phyloP scores from a whole-genome alignment of 2,888 invertebrate genomes.

The Odontocerum albicorne region DNA sequence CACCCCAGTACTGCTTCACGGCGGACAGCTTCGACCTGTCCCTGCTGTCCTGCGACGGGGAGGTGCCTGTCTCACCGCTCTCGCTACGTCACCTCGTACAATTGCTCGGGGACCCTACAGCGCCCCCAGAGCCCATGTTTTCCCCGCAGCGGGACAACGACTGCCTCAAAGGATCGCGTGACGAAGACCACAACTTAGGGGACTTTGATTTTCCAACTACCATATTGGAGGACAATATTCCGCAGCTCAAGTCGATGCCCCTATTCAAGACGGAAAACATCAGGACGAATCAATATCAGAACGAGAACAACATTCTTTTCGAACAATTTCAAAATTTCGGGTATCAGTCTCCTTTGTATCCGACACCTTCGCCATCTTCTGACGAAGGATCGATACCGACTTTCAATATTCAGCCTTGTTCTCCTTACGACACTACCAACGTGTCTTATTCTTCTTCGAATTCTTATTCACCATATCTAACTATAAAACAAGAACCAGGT shows the following conservation, averaged over 20 bases:
- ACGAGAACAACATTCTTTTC: slow-evolving; percentile 46
- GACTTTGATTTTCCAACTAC: slow-evolving; percentile 54
- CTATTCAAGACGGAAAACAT: slow-evolving; percentile 44
- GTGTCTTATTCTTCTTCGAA: slow-evolving; percentile 44
- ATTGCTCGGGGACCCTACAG: slow-evolving; percentile 52
- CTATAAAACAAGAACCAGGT: slow-evolving; percentile 58
- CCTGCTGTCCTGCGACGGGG: slow-evolving; percentile 67
- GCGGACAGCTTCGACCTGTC: slow-evolving; percentile 73
- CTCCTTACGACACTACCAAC: slow-evolving; percentile 54
- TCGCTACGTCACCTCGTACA: slow-evolving; percentile 53
- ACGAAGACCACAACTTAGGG: slow-evolving; percentile 40
- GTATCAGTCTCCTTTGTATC: slow-evolving; percentile 51
- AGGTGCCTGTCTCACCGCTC: slow-evolving; percentile 59
- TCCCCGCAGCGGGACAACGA: slow-evolving; percentile 29
- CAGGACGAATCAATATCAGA: slow-evolving; percentile 38
- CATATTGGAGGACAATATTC: slow-evolving; percentile 46
- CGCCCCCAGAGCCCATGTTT: slow-evolving; percentile 48
- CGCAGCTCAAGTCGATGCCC: slow-evolving; percentile 42
- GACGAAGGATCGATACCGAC: slow-evolving; percentile 60
- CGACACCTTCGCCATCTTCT: slow-evolving; percentile 54
- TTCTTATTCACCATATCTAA: slow-evolving; percentile 30
- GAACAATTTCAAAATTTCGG: slow-evolving; percentile 54
- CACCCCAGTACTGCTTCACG: slow-evolving; percentile 54
- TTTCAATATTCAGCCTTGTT: slow-evolving; percentile 59
- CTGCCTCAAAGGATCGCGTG: slow-evolving; percentile 38